Conservation (phyloP, 2,797 vertebrate genomes). For the Paguma larvata region DNA sequence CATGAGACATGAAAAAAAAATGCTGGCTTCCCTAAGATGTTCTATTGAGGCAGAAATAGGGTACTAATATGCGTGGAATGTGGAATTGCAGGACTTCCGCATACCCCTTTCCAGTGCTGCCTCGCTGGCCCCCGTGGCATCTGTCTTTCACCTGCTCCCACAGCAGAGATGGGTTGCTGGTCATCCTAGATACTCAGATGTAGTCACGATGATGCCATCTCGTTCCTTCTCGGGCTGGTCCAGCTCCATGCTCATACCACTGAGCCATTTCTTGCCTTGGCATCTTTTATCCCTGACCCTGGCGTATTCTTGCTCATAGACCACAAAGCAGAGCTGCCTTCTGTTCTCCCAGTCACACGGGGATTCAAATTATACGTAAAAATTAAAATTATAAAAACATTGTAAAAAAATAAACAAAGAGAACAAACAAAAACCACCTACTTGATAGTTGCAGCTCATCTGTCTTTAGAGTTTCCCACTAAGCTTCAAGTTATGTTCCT, state of each 20-base stretch:
- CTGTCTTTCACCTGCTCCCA: accelerated
- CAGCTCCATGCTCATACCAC: background rate
- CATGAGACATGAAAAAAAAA: background rate
- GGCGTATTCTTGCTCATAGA: background rate
- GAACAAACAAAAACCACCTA: background rate
- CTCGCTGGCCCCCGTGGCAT: accelerated
- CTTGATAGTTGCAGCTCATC: background rate
- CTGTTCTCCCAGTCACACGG: background rate
- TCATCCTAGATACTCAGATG: background rate
- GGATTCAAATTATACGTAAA: background rate
- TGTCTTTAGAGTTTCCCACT: background rate
- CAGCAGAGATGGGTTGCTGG: accelerated
- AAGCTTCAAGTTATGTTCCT: background rate
- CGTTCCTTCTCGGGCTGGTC: background rate
- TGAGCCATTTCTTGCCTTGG: background rate
- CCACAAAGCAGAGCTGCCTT: background rate
- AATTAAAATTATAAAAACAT: background rate
- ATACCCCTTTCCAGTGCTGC: background rate
- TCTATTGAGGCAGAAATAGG: background rate
- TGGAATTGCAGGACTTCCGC: background rate
- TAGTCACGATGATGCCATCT: background rate
- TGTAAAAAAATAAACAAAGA: background rate
- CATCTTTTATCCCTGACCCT: background rate
- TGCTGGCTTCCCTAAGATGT: background rate
- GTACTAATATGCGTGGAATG: background rate